Evolutionary conservation across 1,140 invertebrate genomes (phyloP).

Genomic region (Drosophila persimilis): DNA sequence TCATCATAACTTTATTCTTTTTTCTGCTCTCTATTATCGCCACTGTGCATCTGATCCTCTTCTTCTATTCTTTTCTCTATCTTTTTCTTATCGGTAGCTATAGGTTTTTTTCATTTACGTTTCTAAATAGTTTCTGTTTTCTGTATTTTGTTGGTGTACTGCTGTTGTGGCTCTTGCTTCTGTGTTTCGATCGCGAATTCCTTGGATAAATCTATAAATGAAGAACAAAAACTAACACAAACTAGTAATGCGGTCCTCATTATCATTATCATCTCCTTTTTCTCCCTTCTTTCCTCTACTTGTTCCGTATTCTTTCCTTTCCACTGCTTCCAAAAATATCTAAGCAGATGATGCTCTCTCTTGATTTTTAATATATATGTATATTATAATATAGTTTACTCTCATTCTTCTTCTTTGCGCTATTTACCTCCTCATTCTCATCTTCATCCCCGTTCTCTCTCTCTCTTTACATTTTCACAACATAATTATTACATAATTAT

Average conservation of each 20-base stretch:
- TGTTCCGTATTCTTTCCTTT: neutral
- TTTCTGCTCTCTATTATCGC: too few species aligned
- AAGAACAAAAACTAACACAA: slow-evolving; percentile 36
- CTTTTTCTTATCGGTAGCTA: slow-evolving; percentile 29
- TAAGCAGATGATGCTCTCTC: slow-evolving; percentile 16
- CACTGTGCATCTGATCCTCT: neutral
- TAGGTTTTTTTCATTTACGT: slow-evolving; percentile 38
- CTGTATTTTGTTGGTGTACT: slow-evolving; percentile 26
- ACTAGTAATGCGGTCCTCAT: slow-evolving; percentile 7
- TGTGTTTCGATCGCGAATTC: neutral
- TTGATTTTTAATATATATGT: slow-evolving; percentile 21
- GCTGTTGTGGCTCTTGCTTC: neutral
- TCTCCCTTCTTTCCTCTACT: neutral
- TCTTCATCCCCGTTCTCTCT: neutral
- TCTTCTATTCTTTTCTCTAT: neutral
- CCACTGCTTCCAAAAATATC: slow-evolving; percentile 18
- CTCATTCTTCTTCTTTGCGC: slow-evolving; percentile 31
- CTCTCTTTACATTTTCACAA: slow-evolving; percentile 69
- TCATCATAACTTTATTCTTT: slow-evolving; percentile 7
- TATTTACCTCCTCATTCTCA: slow-evolving; percentile 9
- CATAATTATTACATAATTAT: slow-evolving; percentile 76
- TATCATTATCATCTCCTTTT: slow-evolving; percentile 2
- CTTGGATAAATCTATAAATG: slow-evolving; percentile 12
- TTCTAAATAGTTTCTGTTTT: slow-evolving; percentile 50
- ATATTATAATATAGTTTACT: slow-evolving; percentile 30